These are phyloP conservation scores for Eleutherodactylus coqui DNA, from an alignment of 2,797 vertebrate genomes.

Conservation along the genomic window DNA sequence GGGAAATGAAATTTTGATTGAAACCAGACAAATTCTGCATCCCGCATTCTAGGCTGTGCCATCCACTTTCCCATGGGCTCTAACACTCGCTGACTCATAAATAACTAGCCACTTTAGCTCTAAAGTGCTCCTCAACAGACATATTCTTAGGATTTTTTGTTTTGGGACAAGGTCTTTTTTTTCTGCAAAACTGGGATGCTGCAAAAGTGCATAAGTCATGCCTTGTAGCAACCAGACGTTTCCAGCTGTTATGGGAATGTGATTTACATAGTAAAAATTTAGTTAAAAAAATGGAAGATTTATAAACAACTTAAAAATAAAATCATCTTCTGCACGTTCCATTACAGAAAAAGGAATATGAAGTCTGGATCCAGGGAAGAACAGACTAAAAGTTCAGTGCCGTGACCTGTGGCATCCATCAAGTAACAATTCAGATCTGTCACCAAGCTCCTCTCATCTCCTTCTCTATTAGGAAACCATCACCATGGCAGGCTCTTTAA, in stretches of 20 bases:
- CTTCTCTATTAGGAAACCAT: not conserved
- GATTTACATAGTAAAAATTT: not conserved
- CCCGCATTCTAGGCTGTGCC: slow-evolving; percentile 24
- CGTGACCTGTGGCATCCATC: not conserved
- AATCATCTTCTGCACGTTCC: not conserved
- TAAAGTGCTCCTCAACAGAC: slow-evolving; percentile 37
- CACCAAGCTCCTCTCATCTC: not conserved
- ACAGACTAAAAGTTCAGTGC: not conserved
- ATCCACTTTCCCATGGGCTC: slow-evolving; percentile 57
- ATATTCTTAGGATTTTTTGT: slow-evolving; percentile 33
- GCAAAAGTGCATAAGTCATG: slow-evolving; percentile 37
- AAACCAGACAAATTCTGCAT: slow-evolving; percentile 54
- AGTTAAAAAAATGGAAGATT: not conserved
- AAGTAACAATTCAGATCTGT: not conserved
- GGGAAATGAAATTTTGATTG: slow-evolving; percentile 52
- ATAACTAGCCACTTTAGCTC: slow-evolving; percentile 38
- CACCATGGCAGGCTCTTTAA: not conserved
- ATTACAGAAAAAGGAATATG: not conserved
- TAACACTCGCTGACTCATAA: slow-evolving; percentile 51
- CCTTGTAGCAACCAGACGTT: slow-evolving; percentile 32
- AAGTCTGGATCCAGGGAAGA: not conserved
- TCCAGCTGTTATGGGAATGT: slow-evolving; percentile 54
- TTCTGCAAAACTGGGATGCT: not conserved
- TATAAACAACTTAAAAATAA: slow-evolving; percentile 39
- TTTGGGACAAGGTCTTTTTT: slow-evolving; percentile 26